Evolutionary conservation across 2,113 vertebrate species (phyloP).

Genomic region (Anolis sagrei): DNA sequence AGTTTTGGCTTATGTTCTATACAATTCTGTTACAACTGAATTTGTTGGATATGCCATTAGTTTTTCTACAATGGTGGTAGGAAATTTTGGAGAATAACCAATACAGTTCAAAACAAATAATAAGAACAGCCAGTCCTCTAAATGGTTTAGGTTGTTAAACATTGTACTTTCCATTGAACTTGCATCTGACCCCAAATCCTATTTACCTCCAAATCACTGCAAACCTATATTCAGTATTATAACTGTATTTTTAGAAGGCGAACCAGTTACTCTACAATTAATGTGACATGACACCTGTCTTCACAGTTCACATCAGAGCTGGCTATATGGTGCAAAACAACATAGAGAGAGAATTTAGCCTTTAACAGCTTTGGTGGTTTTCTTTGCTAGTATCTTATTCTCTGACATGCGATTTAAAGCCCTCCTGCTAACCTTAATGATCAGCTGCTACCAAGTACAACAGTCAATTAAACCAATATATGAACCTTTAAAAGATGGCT

Average conservation of each 20-base stretch:
- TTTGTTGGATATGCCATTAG: not conserved
- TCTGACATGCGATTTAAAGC: not conserved
- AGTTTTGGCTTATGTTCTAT: not conserved
- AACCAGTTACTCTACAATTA: not conserved
- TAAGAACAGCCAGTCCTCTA: not conserved
- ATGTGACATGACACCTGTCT: slow-evolving; percentile 18
- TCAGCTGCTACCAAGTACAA: not conserved
- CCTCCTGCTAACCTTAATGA: not conserved
- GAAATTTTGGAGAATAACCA: not conserved
- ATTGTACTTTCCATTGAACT: slow-evolving; percentile 4
- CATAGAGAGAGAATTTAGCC: not conserved
- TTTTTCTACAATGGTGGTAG: not conserved
- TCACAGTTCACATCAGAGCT: not conserved
- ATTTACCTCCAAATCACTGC: not conserved
- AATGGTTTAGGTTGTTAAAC: not conserved
- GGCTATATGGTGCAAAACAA: slow-evolving; percentile 7
- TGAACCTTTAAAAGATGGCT: not conserved
- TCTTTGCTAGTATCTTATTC: not conserved
- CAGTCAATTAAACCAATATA: slow-evolving; percentile 1
- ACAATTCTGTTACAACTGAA: not conserved
- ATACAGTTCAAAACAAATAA: not conserved
- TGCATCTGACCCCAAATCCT: not conserved
- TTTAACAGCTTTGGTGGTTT: not conserved
- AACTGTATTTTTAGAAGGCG: slow-evolving; percentile 19
- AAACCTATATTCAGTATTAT: not conserved